Evolutionary conservation across 2,113 vertebrate species (phyloP).

Genomic region (Notarius lentiginosus): DNA sequence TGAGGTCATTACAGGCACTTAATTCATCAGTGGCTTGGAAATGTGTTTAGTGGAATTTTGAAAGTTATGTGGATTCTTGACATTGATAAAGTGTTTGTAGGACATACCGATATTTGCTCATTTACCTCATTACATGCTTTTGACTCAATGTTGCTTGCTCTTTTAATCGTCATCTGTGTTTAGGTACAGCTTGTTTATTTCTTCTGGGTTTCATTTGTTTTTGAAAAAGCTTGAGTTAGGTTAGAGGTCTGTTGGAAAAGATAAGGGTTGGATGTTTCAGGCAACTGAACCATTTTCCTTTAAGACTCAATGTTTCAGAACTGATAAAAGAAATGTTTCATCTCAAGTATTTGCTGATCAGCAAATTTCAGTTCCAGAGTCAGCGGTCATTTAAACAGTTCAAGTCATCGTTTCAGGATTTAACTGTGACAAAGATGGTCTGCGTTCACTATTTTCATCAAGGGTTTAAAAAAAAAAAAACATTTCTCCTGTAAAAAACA

Average conservation of each 20-base stretch:
- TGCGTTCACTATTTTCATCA: background rate
- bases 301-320: slow-evolving; percentile 10
- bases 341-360: background rate
- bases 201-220: background rate
- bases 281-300: background rate
- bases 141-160: background rate
- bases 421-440: background rate
- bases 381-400: background rate
- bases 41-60: background rate
- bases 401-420: background rate
- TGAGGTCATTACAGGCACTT: background rate
- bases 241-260: background rate
- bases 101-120: background rate
- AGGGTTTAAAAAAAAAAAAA: background rate
- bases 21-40: background rate
- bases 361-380: background rate
- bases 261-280: background rate
- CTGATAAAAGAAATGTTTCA: background rate
- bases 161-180: background rate
- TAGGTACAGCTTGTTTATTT: background rate
- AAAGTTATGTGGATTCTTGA: background rate
- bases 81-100: background rate
- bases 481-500: background rate
- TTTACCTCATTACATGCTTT: background rate
- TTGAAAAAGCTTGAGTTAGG: background rate